A percentile compares a stretch with the other conserved stretches of the same genome.
Conservation (phyloP, 2,888 invertebrate species). For the Schizaphis graminum region DNA sequence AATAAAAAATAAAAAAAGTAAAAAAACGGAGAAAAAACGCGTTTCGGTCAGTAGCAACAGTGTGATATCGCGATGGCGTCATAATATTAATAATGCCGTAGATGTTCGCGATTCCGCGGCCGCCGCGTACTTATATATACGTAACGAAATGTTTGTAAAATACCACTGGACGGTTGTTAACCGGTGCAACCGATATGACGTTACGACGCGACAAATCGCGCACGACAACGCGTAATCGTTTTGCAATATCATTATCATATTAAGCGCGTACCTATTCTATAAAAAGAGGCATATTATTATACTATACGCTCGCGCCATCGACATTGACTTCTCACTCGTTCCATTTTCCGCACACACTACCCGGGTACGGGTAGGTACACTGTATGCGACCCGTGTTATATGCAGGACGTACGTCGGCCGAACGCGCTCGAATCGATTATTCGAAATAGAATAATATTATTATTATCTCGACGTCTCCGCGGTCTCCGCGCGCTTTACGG, state of each 20-base stretch:
- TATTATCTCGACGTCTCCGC: background rate
- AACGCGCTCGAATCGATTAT: conserved; percentile 28
- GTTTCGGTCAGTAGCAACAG: background rate
- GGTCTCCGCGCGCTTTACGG: background rate
- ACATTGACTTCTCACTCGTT: background rate
- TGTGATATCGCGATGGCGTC: background rate
- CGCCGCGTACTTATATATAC: no score
- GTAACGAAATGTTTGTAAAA: background rate
- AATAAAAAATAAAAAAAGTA: background rate
- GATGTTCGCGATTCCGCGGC: background rate
- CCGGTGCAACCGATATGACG: background rate
- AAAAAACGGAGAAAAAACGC: background rate
- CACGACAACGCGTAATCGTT: background rate
- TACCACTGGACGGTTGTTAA: background rate
- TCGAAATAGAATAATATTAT: background rate
- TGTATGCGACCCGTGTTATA: no score
- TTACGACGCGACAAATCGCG: background rate
- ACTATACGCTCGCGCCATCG: background rate
- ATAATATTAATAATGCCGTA: background rate
- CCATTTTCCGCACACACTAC: background rate
- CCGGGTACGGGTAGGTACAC: background rate
- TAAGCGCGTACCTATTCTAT: background rate
- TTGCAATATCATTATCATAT: background rate
- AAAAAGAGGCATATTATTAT: background rate
- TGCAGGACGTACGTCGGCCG: background rate